Conservation (phyloP, 2,888 invertebrate species). For the Tiphia femorata region DNA sequence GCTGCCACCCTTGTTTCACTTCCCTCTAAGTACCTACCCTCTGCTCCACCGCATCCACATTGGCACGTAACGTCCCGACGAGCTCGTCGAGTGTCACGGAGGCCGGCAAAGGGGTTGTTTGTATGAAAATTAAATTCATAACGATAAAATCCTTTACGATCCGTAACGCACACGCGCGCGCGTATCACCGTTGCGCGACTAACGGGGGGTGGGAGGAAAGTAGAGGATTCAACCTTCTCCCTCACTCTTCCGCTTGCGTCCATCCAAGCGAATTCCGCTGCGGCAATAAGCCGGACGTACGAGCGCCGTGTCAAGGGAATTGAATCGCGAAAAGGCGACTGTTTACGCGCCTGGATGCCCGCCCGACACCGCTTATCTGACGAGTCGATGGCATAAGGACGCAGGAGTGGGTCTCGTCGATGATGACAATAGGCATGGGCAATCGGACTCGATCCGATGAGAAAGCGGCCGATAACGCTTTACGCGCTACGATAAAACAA, state of each 20-base stretch:
- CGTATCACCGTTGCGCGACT: no score
- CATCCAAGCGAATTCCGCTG: no score
- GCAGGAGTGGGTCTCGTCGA: slow-evolving; percentile 36
- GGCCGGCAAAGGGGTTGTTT: slow-evolving; percentile 51
- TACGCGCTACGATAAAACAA: no score
- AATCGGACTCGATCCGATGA: no score
- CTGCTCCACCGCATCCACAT: slow-evolving; percentile 46
- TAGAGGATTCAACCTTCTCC: background rate
- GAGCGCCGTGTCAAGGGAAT: background rate
- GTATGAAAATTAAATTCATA: slow-evolving; percentile 66
- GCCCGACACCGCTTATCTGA: no score
- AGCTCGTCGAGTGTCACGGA: slow-evolving; percentile 43
- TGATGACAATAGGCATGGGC: no score
- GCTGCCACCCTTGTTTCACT: slow-evolving; percentile 46
- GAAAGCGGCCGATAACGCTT: no score
- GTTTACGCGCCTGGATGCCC: background rate
- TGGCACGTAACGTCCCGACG: slow-evolving; percentile 53
- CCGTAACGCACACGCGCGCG: slow-evolving; percentile 10
- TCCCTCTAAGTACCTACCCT: slow-evolving; percentile 51
- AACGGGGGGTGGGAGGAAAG: background rate
- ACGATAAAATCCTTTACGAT: slow-evolving; percentile 61
- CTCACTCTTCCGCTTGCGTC: no score
- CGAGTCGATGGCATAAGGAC: no score
- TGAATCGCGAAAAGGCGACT: background rate
- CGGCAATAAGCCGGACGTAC: no score